These are phyloP conservation scores for Eupeodes corollae DNA, from an alignment of 1,140 invertebrate species.

Conservation along the genomic window DNA sequence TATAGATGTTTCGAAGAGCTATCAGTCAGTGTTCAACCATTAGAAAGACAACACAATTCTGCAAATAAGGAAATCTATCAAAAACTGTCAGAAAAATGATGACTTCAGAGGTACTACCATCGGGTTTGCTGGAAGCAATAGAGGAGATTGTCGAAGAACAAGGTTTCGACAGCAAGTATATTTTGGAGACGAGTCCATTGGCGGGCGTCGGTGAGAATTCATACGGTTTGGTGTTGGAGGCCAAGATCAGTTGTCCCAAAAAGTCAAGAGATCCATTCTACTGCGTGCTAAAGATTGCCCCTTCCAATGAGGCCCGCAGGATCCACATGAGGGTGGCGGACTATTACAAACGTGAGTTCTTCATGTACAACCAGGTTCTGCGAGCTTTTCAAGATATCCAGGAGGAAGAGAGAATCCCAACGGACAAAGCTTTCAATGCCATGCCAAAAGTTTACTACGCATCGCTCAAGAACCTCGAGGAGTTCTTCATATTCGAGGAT, in stretches of 20 bases:
- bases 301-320: slow-evolving; percentile 18
- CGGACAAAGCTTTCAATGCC: slow-evolving; percentile 4
- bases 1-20: too few species aligned
- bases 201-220: slow-evolving; percentile 21
- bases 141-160: too few species aligned
- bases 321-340: slow-evolving; percentile 19
- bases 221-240: slow-evolving; percentile 18
- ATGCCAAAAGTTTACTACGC: slow-evolving; percentile 10
- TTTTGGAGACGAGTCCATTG: slow-evolving; percentile 4
- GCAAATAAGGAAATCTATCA: too few species aligned
- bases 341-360: slow-evolving; percentile 18
- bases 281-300: slow-evolving; percentile 19
- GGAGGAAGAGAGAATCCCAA: too few species aligned
- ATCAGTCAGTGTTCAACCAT: too few species aligned
- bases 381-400: slow-evolving; percentile 8
- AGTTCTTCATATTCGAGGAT: slow-evolving; percentile 24
- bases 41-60: too few species aligned
- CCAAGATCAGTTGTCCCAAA: not conserved
- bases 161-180: too few species aligned
- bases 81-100: too few species aligned
- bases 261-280: not conserved
- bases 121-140: too few species aligned
- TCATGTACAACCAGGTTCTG: slow-evolving; percentile 18
- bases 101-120: too few species aligned
- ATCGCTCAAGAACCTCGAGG: slow-evolving; percentile 9